Conservation (phyloP, 1,140 invertebrate species). For the Brachystomella parvula region DNA sequence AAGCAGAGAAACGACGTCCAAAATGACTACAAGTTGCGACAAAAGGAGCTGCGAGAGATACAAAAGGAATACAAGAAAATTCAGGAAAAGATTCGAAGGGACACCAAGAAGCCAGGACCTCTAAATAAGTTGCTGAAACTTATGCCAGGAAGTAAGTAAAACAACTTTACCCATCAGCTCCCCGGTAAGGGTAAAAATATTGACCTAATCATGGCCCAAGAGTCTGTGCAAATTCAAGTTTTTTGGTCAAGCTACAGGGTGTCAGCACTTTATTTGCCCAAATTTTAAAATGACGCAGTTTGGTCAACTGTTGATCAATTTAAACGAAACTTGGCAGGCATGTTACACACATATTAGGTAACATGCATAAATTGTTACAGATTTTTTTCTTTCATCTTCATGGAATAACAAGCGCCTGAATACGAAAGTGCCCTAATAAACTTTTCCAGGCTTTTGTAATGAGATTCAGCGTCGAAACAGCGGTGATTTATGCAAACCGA, state of each 20-base stretch:
- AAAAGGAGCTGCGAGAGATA: conserved; percentile 69
- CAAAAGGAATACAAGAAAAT: conserved; percentile 69
- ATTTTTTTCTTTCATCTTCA: too few relatives aligned
- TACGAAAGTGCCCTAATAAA: not conserved
- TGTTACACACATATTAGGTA: not conserved
- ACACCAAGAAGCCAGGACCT: conserved; percentile 12
- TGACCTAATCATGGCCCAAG: not conserved
- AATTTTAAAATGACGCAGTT: too few relatives aligned
- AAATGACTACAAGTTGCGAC: conserved; percentile 73
- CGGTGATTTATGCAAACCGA: too few relatives aligned
- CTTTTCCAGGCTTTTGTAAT: not conserved
- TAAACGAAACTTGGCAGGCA: too few relatives aligned
- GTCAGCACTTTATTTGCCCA: too few relatives aligned
- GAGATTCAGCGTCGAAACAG: too few relatives aligned
- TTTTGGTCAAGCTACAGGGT: too few relatives aligned
- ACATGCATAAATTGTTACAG: too few relatives aligned
- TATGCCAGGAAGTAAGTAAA: conserved; percentile 9
- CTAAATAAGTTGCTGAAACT: conserved; percentile 11
- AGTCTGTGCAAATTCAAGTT: not conserved
- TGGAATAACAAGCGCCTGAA: not conserved
- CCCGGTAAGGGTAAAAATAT: not conserved
- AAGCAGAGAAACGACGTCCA: conserved; percentile 73
- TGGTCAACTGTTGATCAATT: not conserved
- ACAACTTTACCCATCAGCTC: not conserved
- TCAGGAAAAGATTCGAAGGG: conserved; percentile 59